phyloP scores from a whole-genome alignment of 2,797 vertebrate species.

The Macrochelys suwanniensis region DNA sequence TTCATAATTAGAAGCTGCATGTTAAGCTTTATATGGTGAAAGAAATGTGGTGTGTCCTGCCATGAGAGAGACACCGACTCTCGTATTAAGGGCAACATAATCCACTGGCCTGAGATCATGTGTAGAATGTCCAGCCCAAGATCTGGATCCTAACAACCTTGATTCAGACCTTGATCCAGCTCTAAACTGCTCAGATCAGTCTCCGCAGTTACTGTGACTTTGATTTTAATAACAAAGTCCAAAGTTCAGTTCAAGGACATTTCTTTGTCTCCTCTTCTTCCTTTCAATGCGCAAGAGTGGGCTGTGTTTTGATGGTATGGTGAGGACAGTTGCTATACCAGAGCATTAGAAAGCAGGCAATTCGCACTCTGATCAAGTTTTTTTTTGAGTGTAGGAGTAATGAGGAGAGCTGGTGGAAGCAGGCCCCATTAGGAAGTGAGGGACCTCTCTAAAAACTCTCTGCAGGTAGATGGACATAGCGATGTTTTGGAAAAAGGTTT shows the following conservation, averaged over 20 bases:
- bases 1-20: constrained; percentile 69
- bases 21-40: constrained; percentile 49
- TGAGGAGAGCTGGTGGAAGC: background rate
- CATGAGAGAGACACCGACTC: background rate
- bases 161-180: background rate
- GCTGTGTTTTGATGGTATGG: background rate
- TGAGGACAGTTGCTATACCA: background rate
- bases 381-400: background rate
- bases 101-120: background rate
- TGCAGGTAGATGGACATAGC: background rate
- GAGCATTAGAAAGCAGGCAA: background rate
- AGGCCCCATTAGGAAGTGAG: background rate
- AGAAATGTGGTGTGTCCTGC: background rate
- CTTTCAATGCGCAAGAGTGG: background rate
- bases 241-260: background rate
- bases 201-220: background rate
- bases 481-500: background rate
- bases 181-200: background rate
- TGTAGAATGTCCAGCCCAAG: background rate
- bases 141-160: background rate
- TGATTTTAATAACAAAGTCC: background rate
- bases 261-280: background rate
- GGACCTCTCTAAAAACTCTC: background rate
- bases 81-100: background rate
- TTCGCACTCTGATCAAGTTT: background rate